These are phyloP conservation scores for Aspidiotus rigidus DNA, from an alignment of 2,888 invertebrate species.

Conservation along the genomic window DNA sequence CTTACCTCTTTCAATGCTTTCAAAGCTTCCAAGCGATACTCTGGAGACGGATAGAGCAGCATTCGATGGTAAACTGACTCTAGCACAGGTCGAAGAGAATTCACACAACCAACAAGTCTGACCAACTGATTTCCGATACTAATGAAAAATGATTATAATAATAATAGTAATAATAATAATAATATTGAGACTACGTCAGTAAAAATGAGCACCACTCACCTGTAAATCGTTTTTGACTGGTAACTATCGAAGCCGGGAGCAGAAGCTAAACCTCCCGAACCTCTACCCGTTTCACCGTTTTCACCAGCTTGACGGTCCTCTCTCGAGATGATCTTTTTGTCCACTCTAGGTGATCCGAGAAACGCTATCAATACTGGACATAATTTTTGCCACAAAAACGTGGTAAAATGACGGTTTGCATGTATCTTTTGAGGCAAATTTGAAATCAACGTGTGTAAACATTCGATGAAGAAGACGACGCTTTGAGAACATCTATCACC, in stretches of 20 bases:
- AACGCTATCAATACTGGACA: constrained; percentile 82
- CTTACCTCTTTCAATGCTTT: constrained; percentile 65
- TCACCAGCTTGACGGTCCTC: constrained; percentile 46
- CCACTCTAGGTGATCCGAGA: constrained; percentile 76
- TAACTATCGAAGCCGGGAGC: constrained; percentile 70
- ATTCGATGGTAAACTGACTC: constrained; percentile 90
- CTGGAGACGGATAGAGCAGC: constrained; percentile 75
- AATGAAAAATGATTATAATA: constrained; percentile 30
- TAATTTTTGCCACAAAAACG: constrained; percentile 84
- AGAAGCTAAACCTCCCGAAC: constrained; percentile 59
- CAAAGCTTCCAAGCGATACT: constrained; percentile 74
- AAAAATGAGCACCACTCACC: constrained; percentile 46
- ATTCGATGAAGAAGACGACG: constrained; percentile 70
- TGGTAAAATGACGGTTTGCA: constrained; percentile 74
- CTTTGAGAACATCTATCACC: constrained; percentile 43
- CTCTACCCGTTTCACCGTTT: constrained; percentile 50
- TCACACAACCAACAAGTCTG: constrained; percentile 75
- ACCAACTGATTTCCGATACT: constrained; percentile 85
- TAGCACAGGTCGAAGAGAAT: constrained; percentile 77
- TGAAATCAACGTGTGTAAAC: constrained; percentile 72
- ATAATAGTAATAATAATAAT: neutral
- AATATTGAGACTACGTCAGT: neutral
- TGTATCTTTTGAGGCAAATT: constrained; percentile 74
- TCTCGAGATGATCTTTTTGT: constrained; percentile 57
- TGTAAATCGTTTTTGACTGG: constrained; percentile 82